A percentile compares a stretch with the other conserved stretches of the same genome.
Conservation (phyloP, 2,888 invertebrate species). For the Marronus borbonicus region DNA sequence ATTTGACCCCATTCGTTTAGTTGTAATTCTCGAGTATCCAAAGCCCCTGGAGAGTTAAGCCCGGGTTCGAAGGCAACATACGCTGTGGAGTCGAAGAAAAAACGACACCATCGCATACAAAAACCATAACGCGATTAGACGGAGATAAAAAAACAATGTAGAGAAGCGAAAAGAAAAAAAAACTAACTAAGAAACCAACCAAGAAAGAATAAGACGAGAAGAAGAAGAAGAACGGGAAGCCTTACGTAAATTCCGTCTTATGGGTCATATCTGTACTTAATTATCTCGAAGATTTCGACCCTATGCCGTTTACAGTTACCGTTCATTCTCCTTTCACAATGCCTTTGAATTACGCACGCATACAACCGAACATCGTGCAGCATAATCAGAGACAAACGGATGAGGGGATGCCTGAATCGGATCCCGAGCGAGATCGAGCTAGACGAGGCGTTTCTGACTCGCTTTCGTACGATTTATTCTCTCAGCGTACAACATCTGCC, state of each 20-base stretch:
- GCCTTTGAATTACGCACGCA: slow-evolving; percentile 44
- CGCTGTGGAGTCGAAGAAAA: neutral
- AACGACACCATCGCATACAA: slow-evolving; percentile 22
- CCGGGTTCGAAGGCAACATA: no score
- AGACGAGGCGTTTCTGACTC: slow-evolving; percentile 39
- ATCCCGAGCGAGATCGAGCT: slow-evolving; percentile 52
- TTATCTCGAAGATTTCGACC: slow-evolving; percentile 61
- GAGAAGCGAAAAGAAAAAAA: slow-evolving; percentile 5
- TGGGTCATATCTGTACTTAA: slow-evolving; percentile 61
- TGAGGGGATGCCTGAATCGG: slow-evolving; percentile 2
- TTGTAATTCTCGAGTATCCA: slow-evolving; percentile 9
- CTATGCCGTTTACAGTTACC: slow-evolving; percentile 64
- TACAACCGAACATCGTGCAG: slow-evolving; percentile 20
- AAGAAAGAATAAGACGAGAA: slow-evolving; percentile 1
- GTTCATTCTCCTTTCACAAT: slow-evolving; percentile 64
- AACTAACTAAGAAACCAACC: neutral
- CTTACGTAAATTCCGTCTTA: slow-evolving; percentile 51
- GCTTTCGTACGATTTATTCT: slow-evolving; percentile 46
- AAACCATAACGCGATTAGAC: slow-evolving; percentile 35
- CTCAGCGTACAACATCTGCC: slow-evolving; percentile 68
- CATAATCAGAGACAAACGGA: slow-evolving; percentile 48
- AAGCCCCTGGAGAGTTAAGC: no score
- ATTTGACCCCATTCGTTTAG: slow-evolving; percentile 27
- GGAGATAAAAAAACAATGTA: slow-evolving; percentile 11
- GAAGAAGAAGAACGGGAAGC: slow-evolving; percentile 13